Base-by-base conservation (phyloP, 2,113 vertebrate species). In the Girardinichthys multiradiatus region DNA sequence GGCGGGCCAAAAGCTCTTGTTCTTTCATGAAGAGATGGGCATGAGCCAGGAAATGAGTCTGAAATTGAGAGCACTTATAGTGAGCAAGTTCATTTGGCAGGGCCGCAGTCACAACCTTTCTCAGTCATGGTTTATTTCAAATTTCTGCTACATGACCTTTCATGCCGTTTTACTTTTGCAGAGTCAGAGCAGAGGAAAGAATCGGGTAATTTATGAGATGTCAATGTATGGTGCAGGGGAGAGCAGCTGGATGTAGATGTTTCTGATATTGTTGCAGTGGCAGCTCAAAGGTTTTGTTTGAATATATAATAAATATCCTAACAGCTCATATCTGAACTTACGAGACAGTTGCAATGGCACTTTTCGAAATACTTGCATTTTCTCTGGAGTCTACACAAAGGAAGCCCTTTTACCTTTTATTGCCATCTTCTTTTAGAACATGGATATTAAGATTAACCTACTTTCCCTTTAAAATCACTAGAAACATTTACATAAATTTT, bases 31-130 rank as follows among this genome's bases (percentile, higher is more conserved):
- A 69, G 57, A 81, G 82, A 83, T 72, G 80, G 85, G 68, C 80
- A 86, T 54, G 62, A 78, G 69, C 87, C 83, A 80, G 83, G 86
- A 86, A 87, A 79, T 74, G 81, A 82, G 64, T 61, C 60, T 66
- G 66, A 77, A 77, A 83, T 72, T 59, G 68, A 80, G 76, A 70
- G 81, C 86, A 89, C 86, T 87, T 87, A 80, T 42, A 76, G 26
- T 31, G 72, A 81, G 67, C 30, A 64, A 81, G 78, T 82, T 86
- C 74, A 79, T 82, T 82, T 88, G 84, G 89, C 91, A 79, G 28
- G 21, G 29, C 72, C 64, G 26, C 66, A 76, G 70, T 67, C 70
- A 61, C 76, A 58, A 42, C 51, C 35, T 64, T 74, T 77, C 48
- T 64, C 64, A 74, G 67, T 76, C 30, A 33, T 5, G 28, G 69